phyloP scores from a whole-genome alignment of 2,888 invertebrate species.

The Synergus itoensis region DNA sequence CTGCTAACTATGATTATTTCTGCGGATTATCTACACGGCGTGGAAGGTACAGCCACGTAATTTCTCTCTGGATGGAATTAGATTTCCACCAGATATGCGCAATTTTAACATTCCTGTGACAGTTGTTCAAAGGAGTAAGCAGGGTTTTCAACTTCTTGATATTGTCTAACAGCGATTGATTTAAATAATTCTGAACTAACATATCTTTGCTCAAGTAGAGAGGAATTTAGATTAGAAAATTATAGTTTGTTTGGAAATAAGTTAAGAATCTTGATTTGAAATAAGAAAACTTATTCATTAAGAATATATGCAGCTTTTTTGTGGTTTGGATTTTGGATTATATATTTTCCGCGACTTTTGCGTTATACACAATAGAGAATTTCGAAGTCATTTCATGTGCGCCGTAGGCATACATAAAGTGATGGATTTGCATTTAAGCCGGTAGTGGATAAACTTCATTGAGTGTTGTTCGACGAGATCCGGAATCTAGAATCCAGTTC shows the following conservation, averaged over 20 bases:
- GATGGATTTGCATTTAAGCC: slow-evolving; percentile 60
- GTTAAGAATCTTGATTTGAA: not conserved
- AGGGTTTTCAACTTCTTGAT: not conserved
- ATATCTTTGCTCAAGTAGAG: too few relatives aligned
- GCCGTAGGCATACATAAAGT: slow-evolving; percentile 45
- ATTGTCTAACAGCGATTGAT: not conserved
- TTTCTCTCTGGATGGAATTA: slow-evolving; percentile 20
- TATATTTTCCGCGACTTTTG: slow-evolving; percentile 11
- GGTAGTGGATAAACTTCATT: slow-evolving; percentile 60
- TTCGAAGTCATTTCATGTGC: slow-evolving; percentile 31
- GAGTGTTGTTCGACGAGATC: slow-evolving; percentile 58
- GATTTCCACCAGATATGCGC: slow-evolving; percentile 13
- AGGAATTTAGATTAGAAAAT: not conserved
- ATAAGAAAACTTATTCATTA: too few relatives aligned
- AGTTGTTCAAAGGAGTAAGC: not conserved
- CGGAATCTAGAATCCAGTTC: slow-evolving; percentile 59
- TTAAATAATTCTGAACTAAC: not conserved
- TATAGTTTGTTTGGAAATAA: not conserved
- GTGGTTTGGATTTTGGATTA: not conserved
- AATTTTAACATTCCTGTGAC: not conserved
- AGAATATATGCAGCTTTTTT: not conserved
- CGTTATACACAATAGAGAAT: not conserved
- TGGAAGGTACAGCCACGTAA: slow-evolving; percentile 14
- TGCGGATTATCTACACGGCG: slow-evolving; percentile 22
- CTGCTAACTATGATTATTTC: slow-evolving; percentile 38